phyloP scores from a whole-genome alignment of 2,888 invertebrate species.

The Spialia ferax region DNA sequence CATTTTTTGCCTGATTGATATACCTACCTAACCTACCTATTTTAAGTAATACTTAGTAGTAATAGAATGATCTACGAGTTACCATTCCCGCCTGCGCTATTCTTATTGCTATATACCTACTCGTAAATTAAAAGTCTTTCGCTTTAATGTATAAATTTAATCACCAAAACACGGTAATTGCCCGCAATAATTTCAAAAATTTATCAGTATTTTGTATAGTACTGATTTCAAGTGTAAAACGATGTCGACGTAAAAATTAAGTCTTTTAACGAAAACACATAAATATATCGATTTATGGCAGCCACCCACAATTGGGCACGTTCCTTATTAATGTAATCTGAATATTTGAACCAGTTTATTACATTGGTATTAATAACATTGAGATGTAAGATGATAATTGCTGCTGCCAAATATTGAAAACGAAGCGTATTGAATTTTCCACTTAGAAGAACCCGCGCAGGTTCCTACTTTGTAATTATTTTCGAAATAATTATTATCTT shows the following conservation, averaged over 20 bases:
- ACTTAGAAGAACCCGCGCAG: no score
- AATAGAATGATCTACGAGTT: no score
- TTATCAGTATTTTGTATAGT: background rate
- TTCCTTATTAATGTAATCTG: slow-evolving; percentile 53
- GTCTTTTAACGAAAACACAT: slow-evolving; percentile 16
- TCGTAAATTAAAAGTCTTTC: no score
- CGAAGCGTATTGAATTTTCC: background rate
- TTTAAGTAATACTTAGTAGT: no score
- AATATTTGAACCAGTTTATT: slow-evolving; percentile 48
- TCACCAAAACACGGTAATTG: background rate
- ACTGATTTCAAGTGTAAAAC: slow-evolving; percentile 26
- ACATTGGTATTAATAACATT: slow-evolving; percentile 40
- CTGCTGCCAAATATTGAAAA: background rate
- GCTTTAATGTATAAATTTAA: background rate
- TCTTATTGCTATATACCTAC: no score
- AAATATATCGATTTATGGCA: slow-evolving; percentile 31
- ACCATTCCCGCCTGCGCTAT: no score
- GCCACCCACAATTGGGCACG: slow-evolving; percentile 51
- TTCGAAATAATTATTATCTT: no score
- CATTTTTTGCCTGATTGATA: no score
- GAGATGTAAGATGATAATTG: slow-evolving; percentile 46
- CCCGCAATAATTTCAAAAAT: background rate
- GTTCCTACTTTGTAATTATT: no score
- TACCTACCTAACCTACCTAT: no score
- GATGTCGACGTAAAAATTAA: slow-evolving; percentile 26